Base-by-base conservation (phyloP, 2,797 vertebrate species). In the Heteromormyrus szaboi region DNA sequence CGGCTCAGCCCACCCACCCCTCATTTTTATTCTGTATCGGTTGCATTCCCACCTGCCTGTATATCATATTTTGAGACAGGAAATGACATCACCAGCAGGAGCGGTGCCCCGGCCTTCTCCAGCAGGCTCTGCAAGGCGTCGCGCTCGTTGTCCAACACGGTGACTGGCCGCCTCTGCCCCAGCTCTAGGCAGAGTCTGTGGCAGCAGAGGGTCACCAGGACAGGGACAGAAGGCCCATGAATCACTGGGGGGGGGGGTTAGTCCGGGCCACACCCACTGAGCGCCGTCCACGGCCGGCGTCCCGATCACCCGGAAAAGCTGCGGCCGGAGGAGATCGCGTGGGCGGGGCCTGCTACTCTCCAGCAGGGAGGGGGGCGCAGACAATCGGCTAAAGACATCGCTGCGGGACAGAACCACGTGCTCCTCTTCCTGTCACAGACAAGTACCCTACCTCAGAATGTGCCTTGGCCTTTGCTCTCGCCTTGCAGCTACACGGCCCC, bases 381-480 rank as follows among this genome's bases (percentile, higher is more conserved):
- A 91, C 9, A 92, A 84, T 2, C 90, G 91, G 81, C 89, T 91
- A 53, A 91, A 92, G 65, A 91, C 88, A 46, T 91, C 91, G 9
- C 88, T 87, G 4, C 3, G 29, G 22, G 91, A 91, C 6, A 92
- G 89, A 25, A 92, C 29, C 9, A 91, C 17, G 11, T 91, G 90
- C 46, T 92, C 90, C 56, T 90, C 88, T 56, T 90, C 90, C 91
- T 91, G 85, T 46, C 68, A 85, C 81, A 85, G 53, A 65, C 22
- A 37, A 5, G n/a, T 9, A 1, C 22, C 33, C 3, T 37, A 46
- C 37, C 88, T 79, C 12, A 48, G 56, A 87, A 50, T 44, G n/a
- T 54, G 41, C 44, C 14, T 19, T 79, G 9, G 72, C 62, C 29
- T 68, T 68, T 6, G 9, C 62, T 11, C 62, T 65, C 29, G 11